Evolutionary conservation across 2,113 vertebrate genomes (phyloP).

Genomic region (Columba janthina): DNA sequence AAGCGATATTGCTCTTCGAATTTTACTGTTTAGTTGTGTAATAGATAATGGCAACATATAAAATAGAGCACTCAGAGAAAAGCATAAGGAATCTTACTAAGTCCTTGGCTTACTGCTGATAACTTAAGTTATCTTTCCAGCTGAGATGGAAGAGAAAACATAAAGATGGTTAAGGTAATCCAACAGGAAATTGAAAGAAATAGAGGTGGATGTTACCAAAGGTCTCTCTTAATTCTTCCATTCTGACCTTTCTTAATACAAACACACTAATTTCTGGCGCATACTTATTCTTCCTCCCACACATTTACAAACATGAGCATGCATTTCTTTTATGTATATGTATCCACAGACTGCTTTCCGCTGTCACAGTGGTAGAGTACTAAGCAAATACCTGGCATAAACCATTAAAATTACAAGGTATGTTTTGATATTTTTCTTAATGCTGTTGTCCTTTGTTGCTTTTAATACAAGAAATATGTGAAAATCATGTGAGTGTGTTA

Average conservation of each 20-base stretch:
- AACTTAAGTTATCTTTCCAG: background rate
- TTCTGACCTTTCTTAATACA: conserved; percentile 25
- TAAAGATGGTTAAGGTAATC: conserved; percentile 7
- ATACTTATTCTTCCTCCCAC: background rate
- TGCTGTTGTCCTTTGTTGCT: background rate
- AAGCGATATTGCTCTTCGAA: background rate
- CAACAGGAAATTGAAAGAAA: conserved; percentile 54
- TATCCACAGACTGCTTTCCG: background rate
- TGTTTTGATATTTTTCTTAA: background rate
- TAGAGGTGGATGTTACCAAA: background rate
- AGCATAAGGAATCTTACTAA: background rate
- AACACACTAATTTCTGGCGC: background rate
- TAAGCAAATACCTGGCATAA: background rate
- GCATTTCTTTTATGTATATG: background rate
- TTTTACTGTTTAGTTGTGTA: background rate
- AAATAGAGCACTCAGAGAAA: background rate
- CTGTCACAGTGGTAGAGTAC: background rate
- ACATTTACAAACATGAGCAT: background rate
- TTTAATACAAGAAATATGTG: background rate
- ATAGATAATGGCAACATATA: background rate
- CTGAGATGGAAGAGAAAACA: conserved; percentile 17
- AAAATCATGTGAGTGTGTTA: background rate
- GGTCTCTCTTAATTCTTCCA: conserved; percentile 7
- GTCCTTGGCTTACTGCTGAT: background rate
- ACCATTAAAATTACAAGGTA: background rate